Base-by-base conservation (phyloP, 2,797 vertebrate species). In the Phalloptychus januarius region DNA sequence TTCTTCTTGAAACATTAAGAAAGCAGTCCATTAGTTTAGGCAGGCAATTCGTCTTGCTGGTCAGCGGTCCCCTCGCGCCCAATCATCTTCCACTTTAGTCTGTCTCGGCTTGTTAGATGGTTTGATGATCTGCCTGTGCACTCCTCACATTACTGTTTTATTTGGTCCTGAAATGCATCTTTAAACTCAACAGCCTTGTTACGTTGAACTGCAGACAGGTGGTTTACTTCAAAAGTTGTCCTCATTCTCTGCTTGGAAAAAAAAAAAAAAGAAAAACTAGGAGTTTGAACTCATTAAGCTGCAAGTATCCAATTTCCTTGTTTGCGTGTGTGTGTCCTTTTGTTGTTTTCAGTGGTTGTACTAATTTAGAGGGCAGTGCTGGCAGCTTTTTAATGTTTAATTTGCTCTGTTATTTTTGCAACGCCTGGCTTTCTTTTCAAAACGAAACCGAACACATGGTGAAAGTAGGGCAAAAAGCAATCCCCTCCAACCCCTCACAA, bases 101-200 rank as follows among this genome's bases (percentile, higher is more conserved):
- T 67, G 63, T 40, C 63, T 67, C 20, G 1, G 20, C 36, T 67
- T 67, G 36, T 67, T 40, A 40, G 63, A 67, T 67, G 63, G 63
- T 67, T 40, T 67, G 63, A 67, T 40, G 63, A 67, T 67, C 63
- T 40, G 36, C 63, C 63, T 25, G 20, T 40, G 63, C 36, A 6
- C 18, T 40, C 20, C 63, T 67, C 36, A 67, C 63, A 40, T 40
- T 13, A 67, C 36, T 40, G 20, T 67, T 67, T 67, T 40, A 67
- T 67, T 40, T 67, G 36, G 63, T 67, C 63, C 63, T 67, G 10
- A 67, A 40, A 67, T 67, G 63, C 18, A 40, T 67, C 36, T 23
- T 40, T 38, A 38, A 36, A 65, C 18, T 20, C 33, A 65, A 23
- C 31, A 23, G 18, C 8, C 16, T 65, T 65, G 18, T 65, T 65